These are phyloP conservation scores for Stegostoma tigrinum DNA, from an alignment of 2,113 vertebrate species.

Conservation along the genomic window DNA sequence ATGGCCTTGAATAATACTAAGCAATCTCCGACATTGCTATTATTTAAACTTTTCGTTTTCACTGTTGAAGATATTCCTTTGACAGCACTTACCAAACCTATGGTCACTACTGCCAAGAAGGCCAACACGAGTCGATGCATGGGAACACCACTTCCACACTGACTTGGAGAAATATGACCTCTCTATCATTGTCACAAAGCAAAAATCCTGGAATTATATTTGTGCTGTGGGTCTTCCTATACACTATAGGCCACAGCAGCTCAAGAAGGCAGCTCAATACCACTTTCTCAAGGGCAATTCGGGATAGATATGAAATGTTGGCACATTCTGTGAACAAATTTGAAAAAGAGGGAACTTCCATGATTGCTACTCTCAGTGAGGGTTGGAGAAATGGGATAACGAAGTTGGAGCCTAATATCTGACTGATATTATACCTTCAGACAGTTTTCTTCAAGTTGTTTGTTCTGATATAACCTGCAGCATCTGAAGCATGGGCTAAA, in stretches of 20 bases:
- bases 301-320: too few species aligned
- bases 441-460: background rate
- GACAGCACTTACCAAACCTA: too few species aligned
- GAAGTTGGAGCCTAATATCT: background rate
- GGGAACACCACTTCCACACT: too few species aligned
- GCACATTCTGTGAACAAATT: background rate
- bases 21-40: background rate
- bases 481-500: background rate
- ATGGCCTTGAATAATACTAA: background rate
- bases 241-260: too few species aligned
- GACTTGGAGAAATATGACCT: too few species aligned
- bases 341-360: background rate
- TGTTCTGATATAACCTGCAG: background rate
- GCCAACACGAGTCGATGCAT: too few species aligned
- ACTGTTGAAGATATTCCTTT: background rate
- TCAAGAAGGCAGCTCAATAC: too few species aligned
- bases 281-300: too few species aligned
- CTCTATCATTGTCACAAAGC: too few species aligned
- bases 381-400: background rate
- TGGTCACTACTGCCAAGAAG: too few species aligned
- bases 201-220: too few species aligned
- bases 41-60: background rate
- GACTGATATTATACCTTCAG: background rate
- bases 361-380: background rate
- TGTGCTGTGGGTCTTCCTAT: too few species aligned